Evolutionary conservation across 2,888 invertebrate genomes (phyloP).

Genomic region (Junonia oenone): DNA sequence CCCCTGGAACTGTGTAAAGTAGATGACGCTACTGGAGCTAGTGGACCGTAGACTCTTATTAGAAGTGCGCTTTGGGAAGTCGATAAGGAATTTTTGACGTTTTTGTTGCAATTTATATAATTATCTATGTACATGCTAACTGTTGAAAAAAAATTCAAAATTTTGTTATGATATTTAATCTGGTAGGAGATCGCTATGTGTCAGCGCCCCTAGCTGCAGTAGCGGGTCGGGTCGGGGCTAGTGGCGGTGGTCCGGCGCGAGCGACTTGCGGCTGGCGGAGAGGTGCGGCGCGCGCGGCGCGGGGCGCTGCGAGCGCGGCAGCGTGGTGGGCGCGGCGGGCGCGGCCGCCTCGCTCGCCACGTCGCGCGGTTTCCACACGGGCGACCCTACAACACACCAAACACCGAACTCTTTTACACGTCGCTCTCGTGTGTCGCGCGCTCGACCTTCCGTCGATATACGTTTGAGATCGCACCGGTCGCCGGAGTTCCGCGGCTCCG

Average conservation of each 20-base stretch:
- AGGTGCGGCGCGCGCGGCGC: conserved; percentile 67
- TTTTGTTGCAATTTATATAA: too few species aligned
- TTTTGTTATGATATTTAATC: too few species aligned
- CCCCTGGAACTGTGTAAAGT: too few species aligned
- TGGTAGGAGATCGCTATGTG: too few species aligned
- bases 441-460: conserved; percentile 39
- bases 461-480: conserved; percentile 57
- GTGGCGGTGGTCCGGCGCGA: conserved; percentile 74
- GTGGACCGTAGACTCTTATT: too few species aligned
- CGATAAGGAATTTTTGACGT: too few species aligned
- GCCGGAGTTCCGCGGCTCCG: conserved; percentile 57
- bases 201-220: too few species aligned
- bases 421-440: conserved; percentile 34
- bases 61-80: too few species aligned
- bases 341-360: conserved; percentile 79
- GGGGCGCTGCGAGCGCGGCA: conserved; percentile 68
- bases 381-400: conserved; percentile 93
- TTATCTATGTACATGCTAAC: too few species aligned
- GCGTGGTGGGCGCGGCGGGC: conserved; percentile 64
- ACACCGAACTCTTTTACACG: conserved; percentile 76
- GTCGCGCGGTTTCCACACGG: conserved; percentile 99
- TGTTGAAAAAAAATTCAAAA: too few species aligned
- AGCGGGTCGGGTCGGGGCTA: too few species aligned
- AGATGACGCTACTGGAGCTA: background rate
- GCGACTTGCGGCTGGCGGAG: conserved; percentile 77